Evolutionary conservation across 2,888 invertebrate genomes (phyloP).

Genomic region (Chironomus riparius): DNA sequence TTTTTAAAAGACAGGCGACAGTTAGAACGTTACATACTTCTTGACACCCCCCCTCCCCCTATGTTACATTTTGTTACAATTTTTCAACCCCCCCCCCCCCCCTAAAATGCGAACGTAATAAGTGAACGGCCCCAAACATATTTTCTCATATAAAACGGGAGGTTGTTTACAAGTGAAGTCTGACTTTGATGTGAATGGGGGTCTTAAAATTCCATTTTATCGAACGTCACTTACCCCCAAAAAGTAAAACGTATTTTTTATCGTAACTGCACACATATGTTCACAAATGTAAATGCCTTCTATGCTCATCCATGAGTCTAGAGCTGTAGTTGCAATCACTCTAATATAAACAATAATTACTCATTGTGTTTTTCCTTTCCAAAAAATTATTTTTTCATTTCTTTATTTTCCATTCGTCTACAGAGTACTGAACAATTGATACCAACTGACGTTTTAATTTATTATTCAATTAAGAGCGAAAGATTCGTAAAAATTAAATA

Average conservation of each 20-base stretch:
- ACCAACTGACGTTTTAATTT: neutral
- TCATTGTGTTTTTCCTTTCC: neutral
- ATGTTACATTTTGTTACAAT: too few species aligned
- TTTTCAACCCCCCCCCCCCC: too few species aligned
- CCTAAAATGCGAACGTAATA: too few species aligned
- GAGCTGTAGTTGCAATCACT: neutral
- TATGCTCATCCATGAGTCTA: neutral
- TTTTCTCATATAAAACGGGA: neutral
- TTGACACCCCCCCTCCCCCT: too few species aligned
- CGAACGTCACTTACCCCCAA: too few species aligned
- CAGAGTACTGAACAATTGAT: constrained; percentile 10
- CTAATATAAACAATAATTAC: constrained; percentile 12
- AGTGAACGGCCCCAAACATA: too few species aligned
- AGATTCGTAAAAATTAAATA: neutral
- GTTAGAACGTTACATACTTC: too few species aligned
- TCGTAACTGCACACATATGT: neutral
- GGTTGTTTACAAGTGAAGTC: too few species aligned
- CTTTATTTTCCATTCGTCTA: neutral
- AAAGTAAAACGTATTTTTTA: neutral
- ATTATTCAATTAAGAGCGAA: constrained; percentile 9
- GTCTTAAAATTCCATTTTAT: too few species aligned
- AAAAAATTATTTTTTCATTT: neutral
- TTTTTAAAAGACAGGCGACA: too few species aligned
- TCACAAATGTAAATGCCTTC: neutral
- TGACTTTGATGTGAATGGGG: too few species aligned